Evolutionary conservation across 2,888 invertebrate species (phyloP), one percentile per base, ranked within the genome.

Genomic region (Trichogramma evanescens): DNA sequence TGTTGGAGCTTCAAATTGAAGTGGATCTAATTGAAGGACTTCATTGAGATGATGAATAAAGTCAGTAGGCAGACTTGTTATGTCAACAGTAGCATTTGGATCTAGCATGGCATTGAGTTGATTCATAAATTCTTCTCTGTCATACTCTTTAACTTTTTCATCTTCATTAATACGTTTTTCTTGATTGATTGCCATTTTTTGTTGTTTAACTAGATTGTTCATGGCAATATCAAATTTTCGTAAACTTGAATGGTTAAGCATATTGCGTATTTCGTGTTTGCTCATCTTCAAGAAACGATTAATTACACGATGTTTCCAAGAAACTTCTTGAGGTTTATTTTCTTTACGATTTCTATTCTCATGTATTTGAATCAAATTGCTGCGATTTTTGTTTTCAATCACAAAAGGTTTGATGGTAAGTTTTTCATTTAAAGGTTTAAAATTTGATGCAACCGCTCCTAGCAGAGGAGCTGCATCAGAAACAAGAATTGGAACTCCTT

Each of bases 31-130:
- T 65, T 83, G 82, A 39, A 85, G 71, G 41, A 83, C 82, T 72
- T 83, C 83, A 63, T 80, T 83, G 1, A 85, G 73, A 71, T 84
- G 84, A 55, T 83, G 83, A 72, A 85, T 81, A 5, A 85, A 83
- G 59, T 83, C 78, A 3, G 83, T 83, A 40, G 84, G 84, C 56
- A 85, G 79, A 68, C 84, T 83, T 64, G 82, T 81, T 7, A 84
- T 75, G 48, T 83, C 78, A 0, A 84, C 13, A 9, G 81, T 80
- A 48, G 84, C 84, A 66, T 82, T 82, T 0, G 84, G 83, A 68
- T 84, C 84, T 39, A 84, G 69, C 67, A 84, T 80, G 52, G 82
- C 82, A 62, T 82, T 83, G 8, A 78, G 63, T 45, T 77, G 77
- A 43, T 68, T 72, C 70, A 77, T 73, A 45, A 78, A 77, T 57